Evolutionary conservation across 2,113 vertebrate species (phyloP).

Genomic region (Tetrao urogallus): DNA sequence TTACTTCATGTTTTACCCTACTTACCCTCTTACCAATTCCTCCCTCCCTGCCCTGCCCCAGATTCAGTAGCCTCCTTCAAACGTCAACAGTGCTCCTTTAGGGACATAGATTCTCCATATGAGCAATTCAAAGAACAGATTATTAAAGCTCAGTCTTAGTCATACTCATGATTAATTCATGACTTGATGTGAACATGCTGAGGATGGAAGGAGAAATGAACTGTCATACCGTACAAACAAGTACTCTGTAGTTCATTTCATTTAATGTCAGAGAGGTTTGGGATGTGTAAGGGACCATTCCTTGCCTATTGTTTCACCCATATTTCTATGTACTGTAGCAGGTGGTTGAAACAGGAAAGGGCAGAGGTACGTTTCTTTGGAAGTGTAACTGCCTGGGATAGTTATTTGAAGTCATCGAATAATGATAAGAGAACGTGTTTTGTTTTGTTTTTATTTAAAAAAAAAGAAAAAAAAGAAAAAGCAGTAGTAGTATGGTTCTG

Average conservation of each 20-base stretch:
- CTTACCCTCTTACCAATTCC: background rate
- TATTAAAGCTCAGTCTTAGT: constrained; percentile 63
- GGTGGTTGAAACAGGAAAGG: constrained; percentile 57
- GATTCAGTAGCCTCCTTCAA: constrained; percentile 67
- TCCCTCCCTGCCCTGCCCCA: background rate
- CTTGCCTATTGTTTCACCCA: constrained; percentile 49
- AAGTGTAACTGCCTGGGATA: constrained; percentile 60
- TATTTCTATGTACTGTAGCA: constrained; percentile 52
- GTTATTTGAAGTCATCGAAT: constrained; percentile 61
- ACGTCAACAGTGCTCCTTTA: constrained; percentile 64
- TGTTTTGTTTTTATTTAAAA: constrained; percentile 16
- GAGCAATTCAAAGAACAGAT: constrained; percentile 21
- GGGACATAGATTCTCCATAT: constrained; percentile 41
- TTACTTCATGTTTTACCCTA: constrained; percentile 65
- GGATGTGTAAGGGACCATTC: constrained; percentile 48
- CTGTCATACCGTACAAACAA: constrained; percentile 29
- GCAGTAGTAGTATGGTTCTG: background rate
- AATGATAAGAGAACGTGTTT: constrained; percentile 62
- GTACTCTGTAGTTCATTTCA: constrained; percentile 66
- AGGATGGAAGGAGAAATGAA: constrained; percentile 56
- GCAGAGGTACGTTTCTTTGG: constrained; percentile 67
- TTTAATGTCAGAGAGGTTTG: constrained; percentile 43
- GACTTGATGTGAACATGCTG: constrained; percentile 56
- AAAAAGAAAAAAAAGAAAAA: background rate
- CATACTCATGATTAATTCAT: constrained; percentile 66